A percentile compares a stretch with the other conserved stretches of the same genome.
Conservation (phyloP, 2,888 invertebrate genomes). For the Pristionchus fissidentatus region DNA sequence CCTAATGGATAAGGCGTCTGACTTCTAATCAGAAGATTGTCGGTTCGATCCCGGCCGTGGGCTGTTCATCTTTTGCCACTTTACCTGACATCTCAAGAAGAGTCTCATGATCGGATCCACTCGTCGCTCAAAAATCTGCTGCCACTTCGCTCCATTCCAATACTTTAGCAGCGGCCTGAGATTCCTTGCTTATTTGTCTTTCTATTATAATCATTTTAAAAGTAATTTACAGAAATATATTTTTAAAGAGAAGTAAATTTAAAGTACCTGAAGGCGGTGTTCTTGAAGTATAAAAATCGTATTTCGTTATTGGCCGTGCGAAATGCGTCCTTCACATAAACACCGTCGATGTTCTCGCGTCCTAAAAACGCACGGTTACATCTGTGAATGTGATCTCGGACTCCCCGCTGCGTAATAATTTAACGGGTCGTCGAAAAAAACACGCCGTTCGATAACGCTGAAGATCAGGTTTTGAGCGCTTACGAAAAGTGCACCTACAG, state of each 20-base stretch:
- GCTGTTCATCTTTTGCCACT: background rate
- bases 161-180: background rate
- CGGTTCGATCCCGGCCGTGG: constrained; percentile 66
- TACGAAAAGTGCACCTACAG: too few relatives aligned
- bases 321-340: constrained; percentile 56
- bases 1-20: constrained; percentile 75
- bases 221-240: background rate
- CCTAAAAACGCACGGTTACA: too few relatives aligned
- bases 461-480: too few relatives aligned
- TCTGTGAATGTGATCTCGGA: too few relatives aligned
- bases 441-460: too few relatives aligned
- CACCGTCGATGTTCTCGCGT: constrained; percentile 44
- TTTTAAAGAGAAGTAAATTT: background rate
- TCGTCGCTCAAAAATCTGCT: background rate
- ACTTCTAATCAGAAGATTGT: constrained; percentile 73
- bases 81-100: constrained; percentile 28
- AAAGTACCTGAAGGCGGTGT: constrained; percentile 29
- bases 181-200: too few relatives aligned
- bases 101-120: constrained; percentile 44
- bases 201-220: too few relatives aligned
- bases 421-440: too few relatives aligned
- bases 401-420: too few relatives aligned
- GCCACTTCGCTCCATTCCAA: constrained; percentile 48
- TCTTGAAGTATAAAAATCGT: constrained; percentile 51
- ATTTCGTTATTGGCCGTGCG: constrained; percentile 51